phyloP scores from a whole-genome alignment of 2,888 invertebrate species.

The Callosobruchus maculatus region DNA sequence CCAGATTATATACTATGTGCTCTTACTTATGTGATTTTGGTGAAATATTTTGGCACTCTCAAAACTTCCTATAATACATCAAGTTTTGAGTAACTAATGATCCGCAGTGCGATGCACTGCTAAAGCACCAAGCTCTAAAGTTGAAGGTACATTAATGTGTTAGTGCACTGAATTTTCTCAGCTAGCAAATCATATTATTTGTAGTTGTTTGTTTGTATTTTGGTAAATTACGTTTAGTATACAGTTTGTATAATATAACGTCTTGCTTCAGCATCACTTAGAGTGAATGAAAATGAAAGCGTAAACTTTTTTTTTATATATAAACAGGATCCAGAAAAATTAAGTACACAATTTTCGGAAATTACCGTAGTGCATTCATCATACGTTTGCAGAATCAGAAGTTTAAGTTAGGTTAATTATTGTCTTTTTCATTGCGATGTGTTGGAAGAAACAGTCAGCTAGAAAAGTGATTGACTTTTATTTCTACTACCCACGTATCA shows the following conservation, averaged over 20 bases:
- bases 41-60: background rate
- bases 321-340: no score
- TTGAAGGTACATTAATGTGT: background rate
- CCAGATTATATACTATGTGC: background rate
- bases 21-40: background rate
- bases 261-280: no score
- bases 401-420: background rate
- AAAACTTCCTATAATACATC: background rate
- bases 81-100: background rate
- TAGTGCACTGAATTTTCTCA: background rate
- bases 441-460: background rate
- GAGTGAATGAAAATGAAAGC: no score
- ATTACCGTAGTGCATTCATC: background rate
- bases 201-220: no score
- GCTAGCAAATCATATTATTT: background rate
- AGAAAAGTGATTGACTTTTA: background rate
- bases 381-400: background rate
- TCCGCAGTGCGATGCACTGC: background rate
- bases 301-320: no score
- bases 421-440: background rate
- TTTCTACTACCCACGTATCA: background rate
- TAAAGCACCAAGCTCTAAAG: background rate
- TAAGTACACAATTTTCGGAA: background rate
- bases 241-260: background rate
- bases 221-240: background rate